phyloP scores from a whole-genome alignment of 2,888 invertebrate species.

The Ophion ellenae region DNA sequence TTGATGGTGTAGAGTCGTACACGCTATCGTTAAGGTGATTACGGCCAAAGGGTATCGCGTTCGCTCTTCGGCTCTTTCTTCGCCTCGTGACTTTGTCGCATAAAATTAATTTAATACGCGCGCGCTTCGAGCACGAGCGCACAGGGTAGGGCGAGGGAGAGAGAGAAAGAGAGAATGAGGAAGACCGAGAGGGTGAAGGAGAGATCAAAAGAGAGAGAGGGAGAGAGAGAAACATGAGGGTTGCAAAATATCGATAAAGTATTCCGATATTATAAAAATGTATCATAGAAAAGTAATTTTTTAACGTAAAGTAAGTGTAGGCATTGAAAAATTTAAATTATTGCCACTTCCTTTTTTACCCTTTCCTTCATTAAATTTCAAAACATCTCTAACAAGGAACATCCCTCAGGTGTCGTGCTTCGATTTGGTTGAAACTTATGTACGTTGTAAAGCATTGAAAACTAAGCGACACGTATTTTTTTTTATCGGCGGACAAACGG shows the following conservation, averaged over 20 bases:
- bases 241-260: conserved; percentile 41
- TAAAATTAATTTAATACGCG: conserved; percentile 66
- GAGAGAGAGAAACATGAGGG: conserved; percentile 26
- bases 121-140: conserved; percentile 1
- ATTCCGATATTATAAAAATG: conserved; percentile 29
- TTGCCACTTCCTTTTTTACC: too few species aligned
- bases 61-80: conserved; percentile 13
- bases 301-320: too few species aligned
- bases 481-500: too few species aligned
- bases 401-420: too few species aligned
- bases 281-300: too few species aligned
- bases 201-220: conserved; percentile 17
- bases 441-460: too few species aligned
- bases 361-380: too few species aligned
- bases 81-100: conserved; percentile 60
- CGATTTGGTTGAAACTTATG: too few species aligned
- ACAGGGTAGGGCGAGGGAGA: conserved; percentile 14
- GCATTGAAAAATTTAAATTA: too few species aligned
- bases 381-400: too few species aligned
- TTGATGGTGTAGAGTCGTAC: conserved; percentile 16
- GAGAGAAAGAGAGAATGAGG: conserved; percentile 1
- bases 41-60: conserved; percentile 59
- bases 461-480: too few species aligned
- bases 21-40: conserved; percentile 64
- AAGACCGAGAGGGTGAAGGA: neutral